Evolutionary conservation across 2,113 vertebrate genomes (phyloP).

Genomic region (Myxocyprinus asiaticus): DNA sequence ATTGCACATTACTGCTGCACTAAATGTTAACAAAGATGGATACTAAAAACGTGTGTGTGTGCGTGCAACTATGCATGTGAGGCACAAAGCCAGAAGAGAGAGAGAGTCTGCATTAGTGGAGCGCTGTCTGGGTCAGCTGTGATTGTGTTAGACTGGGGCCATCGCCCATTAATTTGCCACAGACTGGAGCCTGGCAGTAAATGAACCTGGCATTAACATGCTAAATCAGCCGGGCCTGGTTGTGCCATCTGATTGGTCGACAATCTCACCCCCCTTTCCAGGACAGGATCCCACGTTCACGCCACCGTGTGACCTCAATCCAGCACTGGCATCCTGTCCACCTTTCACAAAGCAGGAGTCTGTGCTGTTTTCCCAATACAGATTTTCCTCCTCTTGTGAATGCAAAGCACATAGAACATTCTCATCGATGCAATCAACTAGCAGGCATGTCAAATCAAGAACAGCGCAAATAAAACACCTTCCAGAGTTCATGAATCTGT

Average conservation of each 20-base stretch:
- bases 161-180: slow-evolving; percentile 29
- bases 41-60: background rate
- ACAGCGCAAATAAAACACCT: too few relatives aligned
- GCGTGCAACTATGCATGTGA: slow-evolving; percentile 31
- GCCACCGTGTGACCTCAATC: slow-evolving; percentile 25
- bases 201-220: slow-evolving; percentile 31
- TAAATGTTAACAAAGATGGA: slow-evolving; percentile 44
- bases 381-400: background rate
- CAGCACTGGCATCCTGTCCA: background rate
- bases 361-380: background rate
- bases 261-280: background rate
- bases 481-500: too few relatives aligned
- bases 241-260: slow-evolving; percentile 5
- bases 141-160: slow-evolving; percentile 34
- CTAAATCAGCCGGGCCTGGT: slow-evolving; percentile 23
- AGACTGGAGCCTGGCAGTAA: slow-evolving; percentile 34
- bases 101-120: background rate
- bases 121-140: slow-evolving; percentile 30
- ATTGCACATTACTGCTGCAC: too few relatives aligned
- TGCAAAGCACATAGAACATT: too few relatives aligned
- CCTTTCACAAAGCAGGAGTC: background rate
- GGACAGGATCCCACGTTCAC: background rate
- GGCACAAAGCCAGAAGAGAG: background rate
- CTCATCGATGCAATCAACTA: too few relatives aligned
- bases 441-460: too few relatives aligned